Conservation (phyloP, 2,888 invertebrate species). For the Cremastobaeus sp. region DNA sequence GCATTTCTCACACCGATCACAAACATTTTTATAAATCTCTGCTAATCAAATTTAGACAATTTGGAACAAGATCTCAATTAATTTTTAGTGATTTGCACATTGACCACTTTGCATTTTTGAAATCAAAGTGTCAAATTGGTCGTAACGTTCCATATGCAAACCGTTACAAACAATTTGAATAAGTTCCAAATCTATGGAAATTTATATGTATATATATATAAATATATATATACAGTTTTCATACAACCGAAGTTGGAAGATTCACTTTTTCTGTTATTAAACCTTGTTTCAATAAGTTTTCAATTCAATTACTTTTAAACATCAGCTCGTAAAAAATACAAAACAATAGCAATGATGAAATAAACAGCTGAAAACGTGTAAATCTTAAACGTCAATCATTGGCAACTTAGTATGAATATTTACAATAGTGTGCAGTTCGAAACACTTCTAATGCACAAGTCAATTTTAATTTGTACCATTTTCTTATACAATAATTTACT, state of each 20-base stretch:
- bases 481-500: background rate
- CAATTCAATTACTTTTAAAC: slow-evolving; percentile 42
- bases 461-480: slow-evolving; percentile 23
- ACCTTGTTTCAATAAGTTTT: slow-evolving; percentile 10
- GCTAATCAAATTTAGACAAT: slow-evolving; percentile 56
- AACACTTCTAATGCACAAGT: slow-evolving; percentile 52
- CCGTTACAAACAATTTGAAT: slow-evolving; percentile 20
- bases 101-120: slow-evolving; percentile 38
- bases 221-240: slow-evolving; percentile 14
- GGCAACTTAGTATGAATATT: slow-evolving; percentile 40
- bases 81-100: slow-evolving; percentile 42
- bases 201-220: slow-evolving; percentile 12
- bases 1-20: slow-evolving; percentile 49
- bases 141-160: slow-evolving; percentile 6
- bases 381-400: slow-evolving; percentile 50
- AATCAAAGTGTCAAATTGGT: slow-evolving; percentile 27
- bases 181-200: slow-evolving; percentile 20
- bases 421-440: slow-evolving; percentile 51
- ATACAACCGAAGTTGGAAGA: slow-evolving; percentile 19
- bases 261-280: slow-evolving; percentile 11
- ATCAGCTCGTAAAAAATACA: slow-evolving; percentile 55
- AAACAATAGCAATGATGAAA: slow-evolving; percentile 54
- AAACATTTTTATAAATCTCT: slow-evolving; percentile 73
- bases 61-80: slow-evolving; percentile 45
- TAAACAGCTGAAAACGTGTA: slow-evolving; percentile 38